Conservation (phyloP, 2,888 invertebrate genomes). For the Drosophila monieri region DNA sequence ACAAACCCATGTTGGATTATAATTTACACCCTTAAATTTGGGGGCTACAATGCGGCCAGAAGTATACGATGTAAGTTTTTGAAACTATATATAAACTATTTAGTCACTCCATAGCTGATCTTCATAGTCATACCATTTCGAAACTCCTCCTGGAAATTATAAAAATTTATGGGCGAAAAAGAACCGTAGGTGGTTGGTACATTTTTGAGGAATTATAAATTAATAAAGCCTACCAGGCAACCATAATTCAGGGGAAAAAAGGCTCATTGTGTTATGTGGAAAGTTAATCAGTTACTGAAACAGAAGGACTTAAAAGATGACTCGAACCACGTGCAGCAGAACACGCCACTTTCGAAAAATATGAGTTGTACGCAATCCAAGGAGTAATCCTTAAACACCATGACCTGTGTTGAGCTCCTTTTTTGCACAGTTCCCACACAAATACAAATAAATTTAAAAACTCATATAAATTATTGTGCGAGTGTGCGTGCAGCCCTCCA, state of each 20-base stretch:
- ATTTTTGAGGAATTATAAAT: constrained; percentile 26
- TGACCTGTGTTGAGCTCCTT: constrained; percentile 60
- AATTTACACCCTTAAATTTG: constrained; percentile 84
- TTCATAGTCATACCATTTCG: constrained; percentile 8
- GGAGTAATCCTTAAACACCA: constrained; percentile 43
- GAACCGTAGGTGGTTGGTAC: background rate
- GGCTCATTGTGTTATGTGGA: background rate
- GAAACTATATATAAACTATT: background rate
- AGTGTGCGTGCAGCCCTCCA: constrained; percentile 25
- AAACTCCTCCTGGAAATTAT: background rate
- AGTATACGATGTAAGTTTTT: constrained; percentile 83
- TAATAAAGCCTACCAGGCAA: constrained; percentile 3
- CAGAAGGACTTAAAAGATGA: background rate
- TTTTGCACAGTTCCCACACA: constrained; percentile 38
- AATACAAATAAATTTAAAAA: constrained; percentile 31
- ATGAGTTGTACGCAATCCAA: constrained; percentile 22
- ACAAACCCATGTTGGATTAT: constrained; percentile 83
- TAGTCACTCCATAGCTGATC: background rate
- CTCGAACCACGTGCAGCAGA: constrained; percentile 52
- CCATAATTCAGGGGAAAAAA: constrained; percentile 4
- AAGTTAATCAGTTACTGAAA: background rate
- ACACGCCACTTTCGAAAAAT: constrained; percentile 47
- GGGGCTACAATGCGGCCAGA: constrained; percentile 84
- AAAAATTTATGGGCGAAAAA: background rate
- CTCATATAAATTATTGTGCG: constrained; percentile 10